Evolutionary conservation across 2,888 invertebrate species (phyloP).

Genomic region (Nasonia oneida): DNA sequence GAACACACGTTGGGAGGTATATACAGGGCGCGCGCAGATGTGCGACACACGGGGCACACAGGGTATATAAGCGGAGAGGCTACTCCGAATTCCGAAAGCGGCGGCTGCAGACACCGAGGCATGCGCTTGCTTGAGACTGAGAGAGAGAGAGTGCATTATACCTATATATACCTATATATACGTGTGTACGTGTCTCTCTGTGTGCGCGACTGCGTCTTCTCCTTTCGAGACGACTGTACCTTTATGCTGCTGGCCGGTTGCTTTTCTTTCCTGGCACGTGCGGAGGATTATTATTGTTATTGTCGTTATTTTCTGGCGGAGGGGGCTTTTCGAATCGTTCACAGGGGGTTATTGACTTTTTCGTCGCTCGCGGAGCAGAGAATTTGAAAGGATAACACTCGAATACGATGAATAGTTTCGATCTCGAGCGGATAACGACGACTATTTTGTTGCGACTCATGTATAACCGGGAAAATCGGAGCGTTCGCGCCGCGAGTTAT

Average conservation of each 20-base stretch:
- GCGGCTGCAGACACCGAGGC: not conserved
- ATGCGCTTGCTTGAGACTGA: not conserved
- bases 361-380: no score
- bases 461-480: not conserved
- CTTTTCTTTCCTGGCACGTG: constrained; percentile 12
- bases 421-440: no score
- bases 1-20: not conserved
- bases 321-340: no score
- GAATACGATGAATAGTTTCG: no score
- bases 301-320: not conserved
- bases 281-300: not conserved
- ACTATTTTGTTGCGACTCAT: no score
- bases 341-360: no score
- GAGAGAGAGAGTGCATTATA: no score
- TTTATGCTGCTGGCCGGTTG: not conserved
- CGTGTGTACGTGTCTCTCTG: not conserved
- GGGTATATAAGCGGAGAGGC: constrained; percentile 12
- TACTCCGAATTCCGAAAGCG: constrained; percentile 45
- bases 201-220: not conserved
- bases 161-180: not conserved
- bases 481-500: not conserved
- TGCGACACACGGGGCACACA: constrained; percentile 21
- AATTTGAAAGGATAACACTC: no score
- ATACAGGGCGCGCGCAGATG: constrained; percentile 20
- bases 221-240: not conserved